Conservation (phyloP, 2,888 invertebrate species). For the Sabellastarte sp. region DNA sequence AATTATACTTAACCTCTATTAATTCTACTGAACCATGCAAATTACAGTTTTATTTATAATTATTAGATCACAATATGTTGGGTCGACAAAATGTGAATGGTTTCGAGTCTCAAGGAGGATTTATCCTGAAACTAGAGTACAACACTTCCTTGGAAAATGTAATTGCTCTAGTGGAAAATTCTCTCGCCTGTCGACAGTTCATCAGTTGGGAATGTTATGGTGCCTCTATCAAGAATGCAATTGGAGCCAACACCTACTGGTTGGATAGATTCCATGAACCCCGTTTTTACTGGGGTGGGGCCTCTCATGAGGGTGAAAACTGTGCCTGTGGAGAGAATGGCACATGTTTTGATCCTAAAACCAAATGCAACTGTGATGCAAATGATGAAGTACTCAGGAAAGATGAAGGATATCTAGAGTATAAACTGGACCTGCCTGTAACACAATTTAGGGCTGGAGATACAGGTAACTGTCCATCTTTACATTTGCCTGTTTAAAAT, state of each 20-base stretch:
- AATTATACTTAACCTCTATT: too few species aligned
- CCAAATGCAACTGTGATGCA: constrained; percentile 49
- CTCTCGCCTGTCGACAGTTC: constrained; percentile 7
- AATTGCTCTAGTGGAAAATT: not conserved
- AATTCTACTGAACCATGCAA: too few species aligned
- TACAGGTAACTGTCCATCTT: too few species aligned
- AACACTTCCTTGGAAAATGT: not conserved
- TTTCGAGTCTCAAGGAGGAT: constrained; percentile 47
- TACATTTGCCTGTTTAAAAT: too few species aligned
- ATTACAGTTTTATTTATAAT: too few species aligned
- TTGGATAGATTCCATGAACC: constrained; percentile 35
- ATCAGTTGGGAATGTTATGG: constrained; percentile 49
- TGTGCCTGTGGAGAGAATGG: constrained; percentile 46
- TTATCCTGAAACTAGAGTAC: not conserved
- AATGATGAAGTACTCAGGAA: constrained; percentile 45
- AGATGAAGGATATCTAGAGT: constrained; percentile 45
- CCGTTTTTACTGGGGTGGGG: constrained; percentile 46
- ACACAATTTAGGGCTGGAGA: constrained; percentile 48
- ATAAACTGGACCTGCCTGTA: constrained; percentile 46
- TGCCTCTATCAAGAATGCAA: constrained; percentile 35
- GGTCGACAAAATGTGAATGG: constrained; percentile 36
- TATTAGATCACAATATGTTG: constrained; percentile 46
- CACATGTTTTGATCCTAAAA: constrained; percentile 33
- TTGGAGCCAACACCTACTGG: constrained; percentile 13
- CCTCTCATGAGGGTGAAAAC: constrained; percentile 6